These are phyloP conservation scores for Podarcis muralis DNA, from an alignment of 2,113 vertebrate genomes.

Conservation along the genomic window DNA sequence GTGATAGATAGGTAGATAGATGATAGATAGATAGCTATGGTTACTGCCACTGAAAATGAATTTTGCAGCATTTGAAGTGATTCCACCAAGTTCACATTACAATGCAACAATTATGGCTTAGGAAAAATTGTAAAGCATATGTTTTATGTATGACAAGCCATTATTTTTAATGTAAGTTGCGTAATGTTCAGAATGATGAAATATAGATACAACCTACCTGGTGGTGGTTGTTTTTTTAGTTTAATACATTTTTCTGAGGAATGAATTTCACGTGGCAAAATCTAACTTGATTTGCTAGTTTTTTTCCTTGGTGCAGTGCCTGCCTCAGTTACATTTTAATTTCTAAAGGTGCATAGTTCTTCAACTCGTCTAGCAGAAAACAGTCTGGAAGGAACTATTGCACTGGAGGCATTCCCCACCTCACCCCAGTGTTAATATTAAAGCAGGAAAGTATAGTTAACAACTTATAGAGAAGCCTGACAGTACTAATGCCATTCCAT, in stretches of 20 bases:
- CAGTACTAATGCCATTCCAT: conserved; percentile 7
- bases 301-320: conserved; percentile 3
- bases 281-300: conserved; percentile 5
- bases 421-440: conserved; percentile 38
- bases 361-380: neutral
- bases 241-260: neutral
- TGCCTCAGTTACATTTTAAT: neutral
- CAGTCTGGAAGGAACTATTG: neutral
- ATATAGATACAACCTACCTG: neutral
- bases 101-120: neutral
- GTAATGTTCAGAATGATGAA: neutral
- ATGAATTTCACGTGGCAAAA: neutral
- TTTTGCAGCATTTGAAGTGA: neutral
- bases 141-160: too few species aligned
- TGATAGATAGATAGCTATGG: too few species aligned
- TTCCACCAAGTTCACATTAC: neutral
- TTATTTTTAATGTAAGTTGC: too few species aligned
- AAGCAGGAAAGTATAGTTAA: conserved; percentile 12
- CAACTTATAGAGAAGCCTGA: conserved; percentile 31
- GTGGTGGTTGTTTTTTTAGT: neutral
- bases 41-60: neutral
- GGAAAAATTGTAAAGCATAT: too few species aligned
- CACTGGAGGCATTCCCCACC: too few species aligned
- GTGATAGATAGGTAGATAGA: too few species aligned
- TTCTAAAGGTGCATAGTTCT: neutral